Conservation (phyloP, 2,888 invertebrate genomes). For the Dicyrtoma fusca region DNA sequence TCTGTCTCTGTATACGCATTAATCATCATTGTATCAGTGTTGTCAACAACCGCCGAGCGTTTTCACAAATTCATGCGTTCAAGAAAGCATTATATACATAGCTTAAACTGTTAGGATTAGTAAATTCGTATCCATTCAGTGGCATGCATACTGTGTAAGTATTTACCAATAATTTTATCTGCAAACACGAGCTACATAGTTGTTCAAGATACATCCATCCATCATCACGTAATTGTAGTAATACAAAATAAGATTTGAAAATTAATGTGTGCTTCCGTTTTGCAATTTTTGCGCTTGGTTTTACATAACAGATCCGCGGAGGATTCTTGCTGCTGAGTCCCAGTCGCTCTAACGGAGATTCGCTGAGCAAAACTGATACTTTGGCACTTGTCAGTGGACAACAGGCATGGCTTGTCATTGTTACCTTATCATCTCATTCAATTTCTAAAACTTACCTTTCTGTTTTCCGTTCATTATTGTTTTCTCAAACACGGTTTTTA, state of each 20-base stretch:
- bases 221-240: background rate
- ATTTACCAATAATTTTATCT: too few relatives aligned
- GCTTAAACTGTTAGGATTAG: too few relatives aligned
- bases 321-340: constrained; percentile 75
- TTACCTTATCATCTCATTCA: constrained; percentile 8
- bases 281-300: constrained; percentile 23
- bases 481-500: too few relatives aligned
- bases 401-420: constrained; percentile 52
- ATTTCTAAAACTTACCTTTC: background rate
- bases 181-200: background rate
- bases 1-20: too few relatives aligned
- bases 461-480: constrained; percentile 5
- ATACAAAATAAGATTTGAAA: background rate
- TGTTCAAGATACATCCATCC: background rate
- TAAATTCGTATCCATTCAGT: too few relatives aligned
- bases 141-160: too few relatives aligned
- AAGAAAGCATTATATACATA: too few relatives aligned
- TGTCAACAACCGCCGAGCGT: too few relatives aligned
- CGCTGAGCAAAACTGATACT: constrained; percentile 54
- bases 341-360: constrained; percentile 59
- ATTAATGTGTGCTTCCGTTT: constrained; percentile 26
- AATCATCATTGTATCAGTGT: too few relatives aligned
- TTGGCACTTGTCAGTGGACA: constrained; percentile 57
- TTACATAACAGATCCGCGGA: constrained; percentile 70
- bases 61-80: too few relatives aligned